These are phyloP conservation scores for Pseudopleuronectes americanus DNA, from an alignment of 2,797 vertebrate genomes.

Conservation along the genomic window DNA sequence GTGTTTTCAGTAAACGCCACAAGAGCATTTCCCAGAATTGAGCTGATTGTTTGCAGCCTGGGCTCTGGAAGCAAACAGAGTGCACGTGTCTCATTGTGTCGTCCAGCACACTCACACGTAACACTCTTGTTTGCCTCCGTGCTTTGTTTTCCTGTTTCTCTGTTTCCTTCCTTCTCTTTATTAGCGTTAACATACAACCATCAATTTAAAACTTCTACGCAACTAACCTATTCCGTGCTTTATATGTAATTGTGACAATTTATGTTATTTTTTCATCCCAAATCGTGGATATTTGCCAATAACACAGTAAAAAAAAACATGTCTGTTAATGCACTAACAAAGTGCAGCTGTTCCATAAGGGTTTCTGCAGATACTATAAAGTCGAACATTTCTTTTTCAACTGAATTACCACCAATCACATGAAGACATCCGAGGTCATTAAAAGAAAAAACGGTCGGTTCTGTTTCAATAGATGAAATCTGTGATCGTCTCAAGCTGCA, in stretches of 20 bases:
- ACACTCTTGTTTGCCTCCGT: too few species aligned
- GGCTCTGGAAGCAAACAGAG: neutral
- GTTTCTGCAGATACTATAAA: neutral
- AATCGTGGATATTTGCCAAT: too few species aligned
- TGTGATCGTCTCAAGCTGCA: constrained; percentile 51
- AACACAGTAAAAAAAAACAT: neutral
- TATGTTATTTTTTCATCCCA: too few species aligned
- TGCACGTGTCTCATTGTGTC: neutral
- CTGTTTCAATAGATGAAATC: constrained; percentile 49
- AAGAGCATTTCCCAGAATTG: constrained; percentile 20
- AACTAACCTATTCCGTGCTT: too few species aligned
- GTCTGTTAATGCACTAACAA: neutral
- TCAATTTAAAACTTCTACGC: neutral
- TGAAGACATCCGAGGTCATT: constrained; percentile 46
- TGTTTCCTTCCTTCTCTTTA: too few species aligned
- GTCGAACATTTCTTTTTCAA: constrained; percentile 5
- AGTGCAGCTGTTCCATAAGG: neutral
- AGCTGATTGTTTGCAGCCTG: constrained; percentile 5
- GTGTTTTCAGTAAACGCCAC: constrained; percentile 9
- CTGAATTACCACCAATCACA: constrained; percentile 15
- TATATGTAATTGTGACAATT: too few species aligned
- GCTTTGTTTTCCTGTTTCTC: too few species aligned
- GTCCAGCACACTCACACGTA: neutral
- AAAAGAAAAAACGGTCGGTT: constrained; percentile 28
- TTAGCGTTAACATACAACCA: too few species aligned